Evolutionary conservation across 2,797 vertebrate genomes (phyloP).

Genomic region (Gastrophryne carolinensis): DNA sequence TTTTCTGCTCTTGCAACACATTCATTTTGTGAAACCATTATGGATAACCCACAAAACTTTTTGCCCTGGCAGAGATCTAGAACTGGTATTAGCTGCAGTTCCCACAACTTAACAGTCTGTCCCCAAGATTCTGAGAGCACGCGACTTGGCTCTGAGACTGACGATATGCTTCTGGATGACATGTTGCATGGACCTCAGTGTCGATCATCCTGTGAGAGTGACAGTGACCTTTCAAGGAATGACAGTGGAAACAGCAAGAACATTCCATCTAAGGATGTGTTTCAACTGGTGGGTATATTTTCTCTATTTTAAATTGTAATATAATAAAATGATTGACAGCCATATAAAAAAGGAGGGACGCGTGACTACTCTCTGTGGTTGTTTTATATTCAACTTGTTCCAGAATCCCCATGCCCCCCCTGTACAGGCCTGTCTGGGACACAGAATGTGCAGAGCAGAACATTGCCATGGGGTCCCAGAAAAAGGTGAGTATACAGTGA

Average conservation of each 20-base stretch:
- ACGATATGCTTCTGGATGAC: conserved; percentile 95
- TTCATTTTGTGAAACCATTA: not conserved
- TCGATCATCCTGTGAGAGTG: conserved; percentile 82
- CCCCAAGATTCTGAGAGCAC: conserved; percentile 76
- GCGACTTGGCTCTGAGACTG: conserved; percentile 88
- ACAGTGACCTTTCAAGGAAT: conserved; percentile 67
- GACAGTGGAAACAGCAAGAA: conserved; percentile 64
- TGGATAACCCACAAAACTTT: not conserved
- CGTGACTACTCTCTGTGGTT: no score
- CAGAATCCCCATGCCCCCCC: no score
- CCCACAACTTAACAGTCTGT: conserved; percentile 59
- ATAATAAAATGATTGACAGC: not conserved
- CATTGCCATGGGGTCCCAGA: no score
- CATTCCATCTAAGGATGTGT: conserved; percentile 80
- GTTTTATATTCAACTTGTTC: no score
- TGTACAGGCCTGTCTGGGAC: no score
- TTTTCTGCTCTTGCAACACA: not conserved
- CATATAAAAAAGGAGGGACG: no score
- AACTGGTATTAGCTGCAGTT: conserved; percentile 52
- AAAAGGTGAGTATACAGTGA: no score
- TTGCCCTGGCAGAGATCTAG: conserved; percentile 58
- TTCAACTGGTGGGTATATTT: conserved; percentile 75
- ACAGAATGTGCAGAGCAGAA: no score
- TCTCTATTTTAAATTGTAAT: no score
- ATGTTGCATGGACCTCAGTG: conserved; percentile 89